These are phyloP conservation scores for Acipenser transmontanus DNA, from an alignment of 2,797 vertebrate species.

Conservation along the genomic window DNA sequence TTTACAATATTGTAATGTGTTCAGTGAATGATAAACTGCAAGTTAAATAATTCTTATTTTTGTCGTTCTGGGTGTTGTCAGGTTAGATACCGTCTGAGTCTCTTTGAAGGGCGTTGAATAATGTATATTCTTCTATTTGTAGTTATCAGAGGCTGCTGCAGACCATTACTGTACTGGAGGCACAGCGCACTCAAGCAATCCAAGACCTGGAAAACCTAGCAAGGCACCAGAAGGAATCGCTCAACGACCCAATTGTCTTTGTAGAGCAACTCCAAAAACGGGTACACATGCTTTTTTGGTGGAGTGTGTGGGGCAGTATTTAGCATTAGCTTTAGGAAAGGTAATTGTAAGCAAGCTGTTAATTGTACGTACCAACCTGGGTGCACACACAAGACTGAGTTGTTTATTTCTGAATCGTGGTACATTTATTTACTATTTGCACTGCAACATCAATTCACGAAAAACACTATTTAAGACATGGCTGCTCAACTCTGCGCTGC, in stretches of 20 bases:
- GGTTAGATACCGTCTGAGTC: too few species aligned
- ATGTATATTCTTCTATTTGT: constrained; percentile 26
- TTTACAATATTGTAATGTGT: too few species aligned
- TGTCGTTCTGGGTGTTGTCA: too few species aligned
- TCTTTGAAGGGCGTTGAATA: too few species aligned
- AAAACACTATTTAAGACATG: neutral
- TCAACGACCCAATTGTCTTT: constrained; percentile 84
- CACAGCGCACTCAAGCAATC: constrained; percentile 93
- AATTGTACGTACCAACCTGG: too few species aligned
- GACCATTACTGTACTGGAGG: constrained; percentile 94
- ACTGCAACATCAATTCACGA: neutral
- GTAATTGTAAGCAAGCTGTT: too few species aligned
- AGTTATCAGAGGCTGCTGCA: constrained; percentile 98
- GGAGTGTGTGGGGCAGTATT: too few species aligned
- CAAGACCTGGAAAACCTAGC: constrained; percentile 89
- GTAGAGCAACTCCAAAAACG: constrained; percentile 95
- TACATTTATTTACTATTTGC: neutral
- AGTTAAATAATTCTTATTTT: too few species aligned
- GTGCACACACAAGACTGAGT: too few species aligned
- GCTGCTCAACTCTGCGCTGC: neutral
- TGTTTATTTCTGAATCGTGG: too few species aligned
- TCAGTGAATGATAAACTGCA: too few species aligned
- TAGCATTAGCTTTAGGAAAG: too few species aligned
- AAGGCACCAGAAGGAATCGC: constrained; percentile 82
- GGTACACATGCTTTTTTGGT: constrained; percentile 53